Evolutionary conservation across 2,888 invertebrate species (phyloP), one percentile per base, ranked within the genome.

Genomic region (Listrodromus nycthemerus): DNA sequence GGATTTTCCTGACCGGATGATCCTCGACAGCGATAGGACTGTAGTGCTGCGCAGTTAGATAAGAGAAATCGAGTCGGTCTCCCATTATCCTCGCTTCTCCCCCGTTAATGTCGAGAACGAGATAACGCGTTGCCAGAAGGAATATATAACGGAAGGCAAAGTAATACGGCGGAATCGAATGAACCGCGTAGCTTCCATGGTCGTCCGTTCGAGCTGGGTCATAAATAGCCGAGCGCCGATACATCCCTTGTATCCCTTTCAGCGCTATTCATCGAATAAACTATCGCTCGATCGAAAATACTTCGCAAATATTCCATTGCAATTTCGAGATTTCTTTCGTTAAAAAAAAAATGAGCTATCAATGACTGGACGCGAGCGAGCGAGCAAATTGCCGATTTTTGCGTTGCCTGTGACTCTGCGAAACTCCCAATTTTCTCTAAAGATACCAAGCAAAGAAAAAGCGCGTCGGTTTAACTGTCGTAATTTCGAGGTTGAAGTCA

Each of bases 1-100:
- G 76, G 67, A 83, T 80, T 83, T 83, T 83, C 71, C 71, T 67
- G 71, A 61, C 67, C 75, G 71, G 50, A 80, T 83, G 50, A 80
- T 83, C 61, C 80, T 50, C 52, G 75, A 71, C 66, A 55, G 65
- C 71, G 75, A 76, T 83, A 66, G 79, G 45, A 58, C 48, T 80
- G 71, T 71, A 66, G 71, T 66, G 75, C 55, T 79, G 65, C 37
- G 33, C 75, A 61, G 75, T 76, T 80, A 67, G 80, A 83, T 83
- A 83, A 80, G 76, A 76, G 71, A 80, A 80, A 80, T 85, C 77
- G 76, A 80, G 66, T 73, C 66, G 70, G 27, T 61, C 30, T 5
- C n/a, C 37, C 19, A 41, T 13, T 24, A 61, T 27, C 52, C 65
- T 37, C 77, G 61, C 24, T 78, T 48, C 33, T 50, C 16, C 37